Percentiles rank a stretch among this genome's conserved stretches.
These are phyloP conservation scores for Ctenomys sociabilis DNA, from an alignment of 2,113 vertebrate species.

Conservation along the genomic window DNA sequence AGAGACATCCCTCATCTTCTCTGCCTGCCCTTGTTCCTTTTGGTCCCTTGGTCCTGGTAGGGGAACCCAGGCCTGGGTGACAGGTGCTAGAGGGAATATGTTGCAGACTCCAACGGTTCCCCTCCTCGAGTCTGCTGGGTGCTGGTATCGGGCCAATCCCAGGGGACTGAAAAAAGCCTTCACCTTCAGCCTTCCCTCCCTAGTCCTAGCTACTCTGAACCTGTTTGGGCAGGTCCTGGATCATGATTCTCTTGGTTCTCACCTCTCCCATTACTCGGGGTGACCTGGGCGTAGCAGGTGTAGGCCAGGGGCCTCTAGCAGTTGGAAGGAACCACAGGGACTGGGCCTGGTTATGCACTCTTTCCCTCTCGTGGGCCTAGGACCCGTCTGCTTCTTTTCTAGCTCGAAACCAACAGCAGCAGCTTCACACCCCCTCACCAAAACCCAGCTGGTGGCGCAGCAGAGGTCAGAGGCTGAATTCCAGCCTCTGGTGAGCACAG, in stretches of 20 bases:
- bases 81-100: not conserved
- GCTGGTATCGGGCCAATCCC: not conserved
- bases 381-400: not conserved
- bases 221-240: not conserved
- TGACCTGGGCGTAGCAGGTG: not conserved
- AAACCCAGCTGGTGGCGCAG: not conserved
- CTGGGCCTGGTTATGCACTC: not conserved
- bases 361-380: not conserved
- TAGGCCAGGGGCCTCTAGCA: not conserved
- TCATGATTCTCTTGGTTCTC: not conserved
- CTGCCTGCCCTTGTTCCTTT: not conserved
- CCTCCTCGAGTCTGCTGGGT: not conserved
- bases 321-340: not conserved
- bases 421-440: not conserved
- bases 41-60: not conserved
- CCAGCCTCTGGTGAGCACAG: not conserved
- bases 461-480: not conserved
- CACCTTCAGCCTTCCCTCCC: accelerated
- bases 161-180: not conserved
- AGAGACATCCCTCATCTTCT: not conserved
- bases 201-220: not conserved
- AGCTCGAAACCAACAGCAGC: not conserved
- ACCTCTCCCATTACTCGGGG: not conserved
- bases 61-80: not conserved
- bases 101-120: not conserved